Base-by-base conservation (phyloP, 2,797 vertebrate species). In the Setipinna tenuifilis region DNA sequence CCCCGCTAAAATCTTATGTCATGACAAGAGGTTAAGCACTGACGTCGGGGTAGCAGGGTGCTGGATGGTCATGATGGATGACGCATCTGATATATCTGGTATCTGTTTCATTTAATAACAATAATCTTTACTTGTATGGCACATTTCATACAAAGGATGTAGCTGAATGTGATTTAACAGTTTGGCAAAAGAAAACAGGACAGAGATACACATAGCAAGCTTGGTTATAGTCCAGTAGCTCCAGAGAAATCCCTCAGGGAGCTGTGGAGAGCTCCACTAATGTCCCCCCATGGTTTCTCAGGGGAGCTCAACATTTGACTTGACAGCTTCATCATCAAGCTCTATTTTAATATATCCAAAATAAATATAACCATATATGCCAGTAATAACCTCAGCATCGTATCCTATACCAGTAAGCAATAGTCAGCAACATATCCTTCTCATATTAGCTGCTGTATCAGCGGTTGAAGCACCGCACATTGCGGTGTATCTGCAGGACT, bases 1-100 rank as follows among this genome's bases (percentile, higher is more conserved):
- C 68, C 68, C 31, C 35, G 28, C 28, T 75, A 75, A 75, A 75
- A 41, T 75, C 68, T 31, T 75, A 75, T 75, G 68, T 75, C 68
- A 75, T 75, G 68, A 75, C 68, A 75, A 35, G 68, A 31, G 12
- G 28, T 28, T 16, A 75, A 41, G 31, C 28, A 4, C 3, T 59
- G 17, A 35, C 0, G 28, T 28, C 17, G 14, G 14, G 31, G 28
- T 5, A 16, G 16, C 0, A 16, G 68, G 14, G 6, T 17, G 28
- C 61, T 62, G 23, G 16, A 19, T 1, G 16, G 68, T 17, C 14
- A 41, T 75, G 68, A 7, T 54, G 31, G 14, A 75, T 75, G 68
- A 31, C 16, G 28, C 6, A 35, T 35, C 68, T 31, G 65, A 71
- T 6, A 71, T 71, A 35, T 71, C 4, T 71, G 25, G 11, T 71